phyloP scores from a whole-genome alignment of 2,888 invertebrate genomes.

The Diachrysia chrysitis region DNA sequence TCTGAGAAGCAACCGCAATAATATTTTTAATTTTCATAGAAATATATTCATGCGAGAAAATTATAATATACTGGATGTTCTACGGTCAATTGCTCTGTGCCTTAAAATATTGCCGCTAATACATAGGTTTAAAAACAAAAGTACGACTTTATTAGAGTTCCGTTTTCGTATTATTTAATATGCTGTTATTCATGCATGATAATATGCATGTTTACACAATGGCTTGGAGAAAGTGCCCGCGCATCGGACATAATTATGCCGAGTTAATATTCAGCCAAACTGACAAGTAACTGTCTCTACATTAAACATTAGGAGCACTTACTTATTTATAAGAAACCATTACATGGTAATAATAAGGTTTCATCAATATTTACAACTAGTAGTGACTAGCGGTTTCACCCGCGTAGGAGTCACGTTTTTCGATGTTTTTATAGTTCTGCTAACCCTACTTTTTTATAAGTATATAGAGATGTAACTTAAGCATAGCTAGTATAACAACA shows the following conservation, averaged over 20 bases:
- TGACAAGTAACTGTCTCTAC: background rate
- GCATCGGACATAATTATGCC: background rate
- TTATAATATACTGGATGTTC: no score
- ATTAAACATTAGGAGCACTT: background rate
- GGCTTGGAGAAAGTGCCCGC: slow-evolving; percentile 33
- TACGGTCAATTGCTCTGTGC: no score
- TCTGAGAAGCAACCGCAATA: no score
- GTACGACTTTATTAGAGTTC: background rate
- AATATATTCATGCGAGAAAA: no score
- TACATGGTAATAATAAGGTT: background rate
- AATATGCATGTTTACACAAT: slow-evolving; percentile 24
- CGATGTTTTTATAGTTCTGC: no score
- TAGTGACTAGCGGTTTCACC: no score
- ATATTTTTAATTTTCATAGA: no score
- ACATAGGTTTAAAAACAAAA: background rate
- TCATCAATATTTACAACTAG: no score
- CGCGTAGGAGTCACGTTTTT: no score
- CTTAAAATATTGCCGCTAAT: background rate
- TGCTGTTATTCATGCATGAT: slow-evolving; percentile 26
- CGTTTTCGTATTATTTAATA: slow-evolving; percentile 6
- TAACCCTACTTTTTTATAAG: no score
- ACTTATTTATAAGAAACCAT: background rate
- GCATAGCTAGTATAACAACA: no score
- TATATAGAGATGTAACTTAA: no score
- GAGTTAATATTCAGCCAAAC: background rate